Conservation (phyloP, 2,797 vertebrate species). For the Falco peregrinus region DNA sequence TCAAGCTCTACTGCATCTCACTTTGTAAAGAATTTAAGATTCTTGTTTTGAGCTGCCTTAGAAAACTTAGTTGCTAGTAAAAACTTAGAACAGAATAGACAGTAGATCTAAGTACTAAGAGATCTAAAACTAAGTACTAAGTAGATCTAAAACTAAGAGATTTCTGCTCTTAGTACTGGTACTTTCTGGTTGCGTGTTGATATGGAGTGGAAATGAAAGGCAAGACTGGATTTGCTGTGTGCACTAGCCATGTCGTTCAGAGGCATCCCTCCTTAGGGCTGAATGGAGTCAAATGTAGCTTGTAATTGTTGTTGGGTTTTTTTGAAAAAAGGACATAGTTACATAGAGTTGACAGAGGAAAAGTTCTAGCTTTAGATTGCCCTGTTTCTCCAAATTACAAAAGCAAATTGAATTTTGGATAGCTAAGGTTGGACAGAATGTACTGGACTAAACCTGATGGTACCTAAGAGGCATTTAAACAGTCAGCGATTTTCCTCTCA, state of each 20-base stretch:
- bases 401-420: neutral
- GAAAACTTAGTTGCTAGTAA: neutral
- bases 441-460: neutral
- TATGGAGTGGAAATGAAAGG: neutral
- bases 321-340: neutral
- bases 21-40: neutral
- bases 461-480: neutral
- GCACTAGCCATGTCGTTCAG: neutral
- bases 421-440: neutral
- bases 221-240: neutral
- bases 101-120: neutral
- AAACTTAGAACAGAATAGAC: neutral
- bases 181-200: neutral
- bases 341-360: neutral
- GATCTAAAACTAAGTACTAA: no score
- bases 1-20: neutral
- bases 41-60: constrained; percentile 12
- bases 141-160: neutral
- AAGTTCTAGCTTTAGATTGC: neutral
- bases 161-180: neutral
- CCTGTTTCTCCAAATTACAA: neutral
- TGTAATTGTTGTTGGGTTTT: neutral
- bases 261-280: neutral
- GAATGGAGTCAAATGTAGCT: neutral
- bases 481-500: neutral